These are phyloP conservation scores for Micronycteris hirsuta DNA, from an alignment of 2,113 vertebrate species.

Conservation along the genomic window DNA sequence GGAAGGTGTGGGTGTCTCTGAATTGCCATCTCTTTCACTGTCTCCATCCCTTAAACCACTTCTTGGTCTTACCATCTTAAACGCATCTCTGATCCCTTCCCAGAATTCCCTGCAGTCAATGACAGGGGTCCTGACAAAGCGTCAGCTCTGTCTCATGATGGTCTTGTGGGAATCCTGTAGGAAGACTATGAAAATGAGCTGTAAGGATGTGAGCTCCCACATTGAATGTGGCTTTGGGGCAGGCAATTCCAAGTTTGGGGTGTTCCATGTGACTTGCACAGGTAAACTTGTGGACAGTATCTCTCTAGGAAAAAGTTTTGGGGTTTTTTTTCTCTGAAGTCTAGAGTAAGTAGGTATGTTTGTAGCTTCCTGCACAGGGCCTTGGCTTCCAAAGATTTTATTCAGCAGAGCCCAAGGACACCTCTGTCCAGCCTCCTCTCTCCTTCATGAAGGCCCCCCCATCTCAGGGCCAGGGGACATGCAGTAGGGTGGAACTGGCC, in stretches of 20 bases:
- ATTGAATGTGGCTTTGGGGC: background rate
- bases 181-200: background rate
- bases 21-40: background rate
- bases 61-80: background rate
- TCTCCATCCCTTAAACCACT: background rate
- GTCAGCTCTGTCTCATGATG: background rate
- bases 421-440: background rate
- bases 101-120: background rate
- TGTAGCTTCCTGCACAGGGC: constrained; percentile 13
- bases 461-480: background rate
- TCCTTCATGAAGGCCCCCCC: background rate
- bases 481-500: background rate
- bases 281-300: background rate
- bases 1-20: background rate
- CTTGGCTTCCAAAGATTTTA: background rate
- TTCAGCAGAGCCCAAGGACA: background rate
- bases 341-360: background rate
- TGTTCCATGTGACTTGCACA: background rate
- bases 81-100: background rate
- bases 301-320: background rate
- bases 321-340: background rate
- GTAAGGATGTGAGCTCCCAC: background rate
- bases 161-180: background rate
- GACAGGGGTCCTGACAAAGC: background rate
- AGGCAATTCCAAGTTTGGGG: background rate